Conservation (phyloP, 2,797 vertebrate genomes). For the Oryzias dopingdopingensis region DNA sequence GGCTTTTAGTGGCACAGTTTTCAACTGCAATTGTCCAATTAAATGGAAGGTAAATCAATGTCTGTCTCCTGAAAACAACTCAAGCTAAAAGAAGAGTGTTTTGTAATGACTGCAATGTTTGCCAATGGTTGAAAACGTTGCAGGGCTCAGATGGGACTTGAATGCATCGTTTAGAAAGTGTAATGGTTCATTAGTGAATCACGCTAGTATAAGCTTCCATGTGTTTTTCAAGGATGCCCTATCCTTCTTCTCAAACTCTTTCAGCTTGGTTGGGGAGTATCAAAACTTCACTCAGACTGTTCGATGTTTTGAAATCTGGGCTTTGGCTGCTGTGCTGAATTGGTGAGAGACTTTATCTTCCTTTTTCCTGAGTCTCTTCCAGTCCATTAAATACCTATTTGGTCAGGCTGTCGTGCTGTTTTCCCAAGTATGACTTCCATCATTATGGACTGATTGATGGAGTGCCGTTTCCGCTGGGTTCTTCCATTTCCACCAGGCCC, state of each 20-base stretch:
- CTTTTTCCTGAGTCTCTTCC: neutral
- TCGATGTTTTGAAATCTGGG: neutral
- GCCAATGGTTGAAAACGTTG: too few species aligned
- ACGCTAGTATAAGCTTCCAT: neutral
- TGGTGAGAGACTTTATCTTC: neutral
- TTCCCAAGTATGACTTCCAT: neutral
- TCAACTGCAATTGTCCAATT: too few species aligned
- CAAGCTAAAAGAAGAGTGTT: too few species aligned
- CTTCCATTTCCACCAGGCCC: slow-evolving; percentile 1
- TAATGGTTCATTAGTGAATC: too few species aligned
- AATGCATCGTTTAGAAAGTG: too few species aligned
- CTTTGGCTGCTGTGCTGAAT: neutral
- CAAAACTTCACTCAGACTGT: neutral
- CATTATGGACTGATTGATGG: neutral
- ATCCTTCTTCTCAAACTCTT: neutral
- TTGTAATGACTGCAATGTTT: too few species aligned
- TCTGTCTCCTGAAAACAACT: too few species aligned
- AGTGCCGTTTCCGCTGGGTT: neutral
- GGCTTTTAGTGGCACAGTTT: too few species aligned
- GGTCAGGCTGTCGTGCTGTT: neutral
- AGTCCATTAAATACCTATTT: neutral
- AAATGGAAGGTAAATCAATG: too few species aligned
- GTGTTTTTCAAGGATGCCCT: neutral
- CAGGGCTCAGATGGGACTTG: too few species aligned
- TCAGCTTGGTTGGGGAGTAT: neutral